These are phyloP conservation scores for Drosophila pullipes DNA, from an alignment of 2,888 invertebrate genomes.

Conservation along the genomic window DNA sequence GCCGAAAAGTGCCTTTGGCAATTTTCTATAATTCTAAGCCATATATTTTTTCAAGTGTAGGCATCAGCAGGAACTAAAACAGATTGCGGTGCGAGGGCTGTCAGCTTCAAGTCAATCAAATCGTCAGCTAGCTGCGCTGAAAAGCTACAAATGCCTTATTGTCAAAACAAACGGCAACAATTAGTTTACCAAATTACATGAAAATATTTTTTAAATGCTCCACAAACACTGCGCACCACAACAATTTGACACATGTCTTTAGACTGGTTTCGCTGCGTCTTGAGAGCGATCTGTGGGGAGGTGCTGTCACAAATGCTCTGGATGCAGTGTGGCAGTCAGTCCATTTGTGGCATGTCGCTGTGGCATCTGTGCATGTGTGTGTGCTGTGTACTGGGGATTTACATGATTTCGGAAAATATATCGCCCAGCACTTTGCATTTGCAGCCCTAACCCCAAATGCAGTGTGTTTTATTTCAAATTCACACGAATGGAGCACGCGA, in stretches of 20 bases:
- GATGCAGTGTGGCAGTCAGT: conserved; percentile 42
- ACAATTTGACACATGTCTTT: conserved; percentile 69
- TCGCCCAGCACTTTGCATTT: conserved; percentile 30
- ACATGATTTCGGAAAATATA: conserved; percentile 35
- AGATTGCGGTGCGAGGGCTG: conserved; percentile 38
- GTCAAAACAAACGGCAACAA: conserved; percentile 84
- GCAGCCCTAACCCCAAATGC: conserved; percentile 22
- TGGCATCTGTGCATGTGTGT: conserved; percentile 45
- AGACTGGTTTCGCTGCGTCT: not conserved
- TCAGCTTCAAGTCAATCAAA: conserved; percentile 76
- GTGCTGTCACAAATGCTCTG: conserved; percentile 52
- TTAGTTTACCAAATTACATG: conserved; percentile 83
- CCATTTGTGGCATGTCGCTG: conserved; percentile 77
- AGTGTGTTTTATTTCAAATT: conserved; percentile 79
- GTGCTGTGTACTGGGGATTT: conserved; percentile 15
- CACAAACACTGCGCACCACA: conserved; percentile 59
- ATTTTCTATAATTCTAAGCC: not conserved
- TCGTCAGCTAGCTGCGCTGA: conserved; percentile 63
- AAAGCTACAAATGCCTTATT: conserved; percentile 84
- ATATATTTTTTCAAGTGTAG: not conserved
- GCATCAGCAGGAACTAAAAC: conserved; percentile 30
- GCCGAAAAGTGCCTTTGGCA: not conserved
- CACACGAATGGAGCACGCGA: conserved; percentile 64
- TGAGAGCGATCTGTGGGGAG: conserved; percentile 6
- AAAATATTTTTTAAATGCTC: conserved; percentile 78